Evolutionary conservation across 2,888 invertebrate genomes (phyloP), one percentile per base, ranked within the genome.

Genomic region (Phragmatobia fuliginosa): DNA sequence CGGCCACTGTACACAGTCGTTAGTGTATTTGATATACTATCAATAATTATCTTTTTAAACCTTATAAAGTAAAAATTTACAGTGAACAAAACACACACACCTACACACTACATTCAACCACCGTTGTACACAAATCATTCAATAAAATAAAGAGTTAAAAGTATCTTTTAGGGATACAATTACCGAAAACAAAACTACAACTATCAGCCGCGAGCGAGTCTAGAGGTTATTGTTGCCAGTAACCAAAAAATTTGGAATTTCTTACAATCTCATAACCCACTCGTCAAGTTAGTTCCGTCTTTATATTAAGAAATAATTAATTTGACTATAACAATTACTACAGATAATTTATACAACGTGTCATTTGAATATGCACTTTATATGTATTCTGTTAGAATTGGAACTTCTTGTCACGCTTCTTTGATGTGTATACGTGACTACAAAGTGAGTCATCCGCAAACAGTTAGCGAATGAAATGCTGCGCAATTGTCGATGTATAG

Each of bases 1-100:
- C 66, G 80, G 68, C 71, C 67, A 72, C 74, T 68, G 69, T 70
- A 80, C 80, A 72, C 77, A 77, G 73, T 71, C 66, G 73, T 66
- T 68, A 72, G 75, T 77, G 72, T 73, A 73, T 65, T 79, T 73
- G 72, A 73, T 73, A 83, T 74, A 79, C 83, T 79, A 76, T 77
- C 38, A 38, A 14, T 73, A 72, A 78, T 81, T 82, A 78, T 80
- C 80, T 83, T 79, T 64, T 85, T 88, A 91, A 85, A 87, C 87
- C 91, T 91, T 91, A 91, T 85, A 85, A 87, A 87, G 86, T 91
- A 90, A 84, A 88, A 90, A 89, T 89, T 88, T 88, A 90, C 89
- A 90, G 72, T 84, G 79, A 84, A 81, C 77, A 78, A 72, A 77
- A 58, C 52, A 38, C 78, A 78, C 76, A 66, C 64, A 76, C 76